Conservation (phyloP, 2,113 vertebrate genomes). For the Eubucco bourcierii region DNA sequence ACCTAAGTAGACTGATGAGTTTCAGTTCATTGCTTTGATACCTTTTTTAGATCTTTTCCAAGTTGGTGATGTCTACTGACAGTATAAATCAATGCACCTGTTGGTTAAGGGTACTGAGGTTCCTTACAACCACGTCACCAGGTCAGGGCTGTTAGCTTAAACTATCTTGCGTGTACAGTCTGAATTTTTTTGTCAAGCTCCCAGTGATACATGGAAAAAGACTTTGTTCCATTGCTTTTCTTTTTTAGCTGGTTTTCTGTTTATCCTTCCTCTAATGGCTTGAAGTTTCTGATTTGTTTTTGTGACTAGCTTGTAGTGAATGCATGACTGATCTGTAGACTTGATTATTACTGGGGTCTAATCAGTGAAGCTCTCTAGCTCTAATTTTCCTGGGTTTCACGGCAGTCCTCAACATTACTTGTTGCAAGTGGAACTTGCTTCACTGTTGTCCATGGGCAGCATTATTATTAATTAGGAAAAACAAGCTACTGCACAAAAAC, state of each 20-base stretch:
- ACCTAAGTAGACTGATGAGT: neutral
- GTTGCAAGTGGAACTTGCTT: neutral
- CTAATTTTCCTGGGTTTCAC: neutral
- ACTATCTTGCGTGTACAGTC: neutral
- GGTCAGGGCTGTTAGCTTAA: neutral
- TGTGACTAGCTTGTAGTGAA: neutral
- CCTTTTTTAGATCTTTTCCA: neutral
- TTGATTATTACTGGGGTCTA: neutral
- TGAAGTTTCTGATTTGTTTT: neutral
- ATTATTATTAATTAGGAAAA: neutral
- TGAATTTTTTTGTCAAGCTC: neutral
- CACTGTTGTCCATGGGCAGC: neutral
- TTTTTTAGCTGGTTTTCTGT: neutral
- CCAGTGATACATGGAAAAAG: neutral
- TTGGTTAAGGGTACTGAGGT: neutral
- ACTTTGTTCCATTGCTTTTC: neutral
- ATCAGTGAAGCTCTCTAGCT: neutral
- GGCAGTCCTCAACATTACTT: neutral
- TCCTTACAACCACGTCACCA: neutral
- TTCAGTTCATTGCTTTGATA: neutral
- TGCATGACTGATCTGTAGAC: neutral
- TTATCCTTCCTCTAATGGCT: neutral
- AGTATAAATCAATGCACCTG: neutral
- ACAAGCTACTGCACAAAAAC: neutral
- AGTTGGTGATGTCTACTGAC: neutral